phyloP scores from a whole-genome alignment of 2,113 vertebrate genomes.

The Martes martes region DNA sequence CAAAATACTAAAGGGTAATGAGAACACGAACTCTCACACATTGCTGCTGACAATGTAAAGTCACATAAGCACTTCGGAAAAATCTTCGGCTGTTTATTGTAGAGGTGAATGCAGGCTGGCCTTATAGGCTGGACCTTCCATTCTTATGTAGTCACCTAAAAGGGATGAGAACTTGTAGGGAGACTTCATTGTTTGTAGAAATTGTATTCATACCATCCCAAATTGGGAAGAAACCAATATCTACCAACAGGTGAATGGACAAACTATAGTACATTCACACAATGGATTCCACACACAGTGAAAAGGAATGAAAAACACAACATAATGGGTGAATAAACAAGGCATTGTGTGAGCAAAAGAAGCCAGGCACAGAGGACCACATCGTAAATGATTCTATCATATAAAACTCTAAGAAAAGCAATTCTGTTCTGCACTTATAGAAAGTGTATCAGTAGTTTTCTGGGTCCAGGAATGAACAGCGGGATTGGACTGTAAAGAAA shows the following conservation, averaged over 20 bases:
- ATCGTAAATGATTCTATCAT: neutral
- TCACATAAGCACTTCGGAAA: neutral
- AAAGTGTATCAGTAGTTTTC: neutral
- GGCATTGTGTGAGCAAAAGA: neutral
- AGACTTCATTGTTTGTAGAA: neutral
- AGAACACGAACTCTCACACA: neutral
- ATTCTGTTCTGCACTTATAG: neutral
- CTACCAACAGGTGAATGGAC: neutral
- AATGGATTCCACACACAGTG: neutral
- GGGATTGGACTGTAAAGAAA: neutral
- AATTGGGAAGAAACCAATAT: neutral
- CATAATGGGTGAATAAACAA: neutral
- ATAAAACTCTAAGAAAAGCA: neutral
- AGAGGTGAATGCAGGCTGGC: neutral
- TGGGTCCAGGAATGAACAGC: neutral
- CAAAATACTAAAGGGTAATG: neutral
- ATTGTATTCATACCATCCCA: neutral
- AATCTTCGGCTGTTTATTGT: neutral
- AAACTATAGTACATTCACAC: neutral
- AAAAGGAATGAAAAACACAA: neutral
- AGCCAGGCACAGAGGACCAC: neutral
- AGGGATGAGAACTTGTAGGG: neutral
- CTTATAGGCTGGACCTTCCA: neutral
- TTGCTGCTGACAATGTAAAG: neutral
- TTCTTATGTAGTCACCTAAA: neutral